Conservation (phyloP, 2,888 invertebrate species). For the Lottia gigantea region DNA sequence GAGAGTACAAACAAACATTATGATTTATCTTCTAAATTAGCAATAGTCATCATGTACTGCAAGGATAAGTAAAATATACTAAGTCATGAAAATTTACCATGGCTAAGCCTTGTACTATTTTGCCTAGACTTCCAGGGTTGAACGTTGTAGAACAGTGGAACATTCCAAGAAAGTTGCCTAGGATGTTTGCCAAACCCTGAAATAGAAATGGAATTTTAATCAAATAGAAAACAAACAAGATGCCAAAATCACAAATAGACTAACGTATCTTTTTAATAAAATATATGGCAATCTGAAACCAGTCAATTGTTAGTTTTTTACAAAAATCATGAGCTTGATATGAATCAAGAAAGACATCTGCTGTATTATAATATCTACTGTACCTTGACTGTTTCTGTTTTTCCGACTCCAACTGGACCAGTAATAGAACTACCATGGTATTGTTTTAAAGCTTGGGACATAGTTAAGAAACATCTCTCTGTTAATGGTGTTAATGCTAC, state of each 20-base stretch:
- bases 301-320: neutral
- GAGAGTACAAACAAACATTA: too few species aligned
- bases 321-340: too few species aligned
- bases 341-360: too few species aligned
- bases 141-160: slow-evolving; percentile 61
- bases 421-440: slow-evolving; percentile 57
- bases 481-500: slow-evolving; percentile 62
- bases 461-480: slow-evolving; percentile 65
- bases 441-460: slow-evolving; percentile 63
- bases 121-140: slow-evolving; percentile 55
- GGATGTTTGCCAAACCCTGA: slow-evolving; percentile 63
- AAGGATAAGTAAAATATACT: too few species aligned
- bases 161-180: slow-evolving; percentile 61
- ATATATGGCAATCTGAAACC: neutral
- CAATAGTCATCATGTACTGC: too few species aligned
- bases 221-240: neutral
- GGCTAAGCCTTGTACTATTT: slow-evolving; percentile 63
- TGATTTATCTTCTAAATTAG: too few species aligned
- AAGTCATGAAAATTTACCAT: slow-evolving; percentile 49
- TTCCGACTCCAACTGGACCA: slow-evolving; percentile 64
- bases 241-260: too few species aligned
- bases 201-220: slow-evolving; percentile 20
- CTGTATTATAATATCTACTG: too few species aligned
- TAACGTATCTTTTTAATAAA: too few species aligned
- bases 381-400: slow-evolving; percentile 67